Evolutionary conservation across 1,140 invertebrate species (phyloP).

Genomic region (Spodoptera litura): DNA sequence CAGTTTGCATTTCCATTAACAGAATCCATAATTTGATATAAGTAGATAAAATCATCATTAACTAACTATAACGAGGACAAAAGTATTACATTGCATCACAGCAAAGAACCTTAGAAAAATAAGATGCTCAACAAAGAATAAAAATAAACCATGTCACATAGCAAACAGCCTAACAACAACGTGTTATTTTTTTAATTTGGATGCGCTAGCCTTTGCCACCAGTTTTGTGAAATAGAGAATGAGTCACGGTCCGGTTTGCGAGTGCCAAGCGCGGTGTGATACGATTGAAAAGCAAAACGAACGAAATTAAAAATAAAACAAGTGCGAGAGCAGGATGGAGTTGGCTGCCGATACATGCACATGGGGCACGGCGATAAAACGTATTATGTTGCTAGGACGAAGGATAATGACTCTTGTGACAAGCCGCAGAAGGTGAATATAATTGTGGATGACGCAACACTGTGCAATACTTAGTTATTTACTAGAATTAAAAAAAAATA

Average conservation of each 20-base stretch:
- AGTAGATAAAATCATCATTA: too few species aligned
- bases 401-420: constrained; percentile 39
- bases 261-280: constrained; percentile 51
- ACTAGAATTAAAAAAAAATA: constrained; percentile 19
- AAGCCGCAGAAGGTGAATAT: constrained; percentile 21
- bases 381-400: constrained; percentile 33
- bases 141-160: too few species aligned
- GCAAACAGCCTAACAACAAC: background rate
- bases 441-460: constrained; percentile 47
- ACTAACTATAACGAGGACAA: too few species aligned
- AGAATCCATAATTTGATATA: too few species aligned
- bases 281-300: constrained; percentile 47
- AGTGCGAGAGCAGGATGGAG: constrained; percentile 23
- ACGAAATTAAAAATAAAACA: constrained; percentile 49
- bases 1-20: too few species aligned
- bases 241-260: constrained; percentile 51
- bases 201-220: constrained; percentile 13
- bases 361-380: background rate
- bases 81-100: too few species aligned
- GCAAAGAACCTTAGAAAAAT: too few species aligned
- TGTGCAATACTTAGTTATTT: constrained; percentile 43
- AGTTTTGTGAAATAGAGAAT: constrained; percentile 37
- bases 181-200: background rate
- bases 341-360: constrained; percentile 35
- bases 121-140: too few species aligned